phyloP scores from a whole-genome alignment of 2,797 vertebrate genomes.

The Heteromormyrus szaboi region DNA sequence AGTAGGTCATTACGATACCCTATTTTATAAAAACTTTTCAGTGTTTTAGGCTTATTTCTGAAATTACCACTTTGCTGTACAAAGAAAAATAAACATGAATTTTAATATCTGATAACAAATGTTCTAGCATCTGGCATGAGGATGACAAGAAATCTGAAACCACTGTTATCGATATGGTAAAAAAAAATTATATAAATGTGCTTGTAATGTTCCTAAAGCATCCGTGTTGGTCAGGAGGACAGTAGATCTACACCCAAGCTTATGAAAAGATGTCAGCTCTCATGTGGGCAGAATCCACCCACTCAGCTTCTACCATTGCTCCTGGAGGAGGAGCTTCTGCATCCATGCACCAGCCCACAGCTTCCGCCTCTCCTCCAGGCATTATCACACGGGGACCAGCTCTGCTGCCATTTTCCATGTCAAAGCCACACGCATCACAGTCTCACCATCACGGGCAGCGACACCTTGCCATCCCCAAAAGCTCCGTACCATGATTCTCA shows the following conservation, averaged over 20 bases:
- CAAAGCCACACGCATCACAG: neutral
- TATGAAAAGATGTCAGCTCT: neutral
- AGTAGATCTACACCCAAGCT: neutral
- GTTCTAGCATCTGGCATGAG: neutral
- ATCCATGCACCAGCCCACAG: no score
- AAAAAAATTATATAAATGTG: neutral
- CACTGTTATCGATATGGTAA: neutral
- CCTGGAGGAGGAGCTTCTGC: neutral
- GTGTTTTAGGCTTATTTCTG: neutral
- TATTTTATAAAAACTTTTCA: neutral
- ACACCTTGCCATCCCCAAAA: neutral
- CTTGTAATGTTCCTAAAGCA: neutral
- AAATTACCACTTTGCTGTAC: neutral
- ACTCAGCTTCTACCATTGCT: neutral
- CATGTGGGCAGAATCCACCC: neutral
- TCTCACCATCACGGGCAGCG: neutral
- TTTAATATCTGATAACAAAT: neutral
- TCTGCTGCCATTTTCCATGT: neutral
- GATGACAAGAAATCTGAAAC: neutral
- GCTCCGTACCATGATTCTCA: neutral
- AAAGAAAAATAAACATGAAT: neutral
- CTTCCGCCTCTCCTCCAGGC: neutral
- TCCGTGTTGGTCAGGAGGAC: neutral
- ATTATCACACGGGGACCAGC: neutral
- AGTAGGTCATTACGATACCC: neutral